A percentile compares a stretch with the other conserved stretches of the same genome.
Evolutionary conservation across 2,888 invertebrate genomes (phyloP).

Genomic region (Eupelmus urozonus): DNA sequence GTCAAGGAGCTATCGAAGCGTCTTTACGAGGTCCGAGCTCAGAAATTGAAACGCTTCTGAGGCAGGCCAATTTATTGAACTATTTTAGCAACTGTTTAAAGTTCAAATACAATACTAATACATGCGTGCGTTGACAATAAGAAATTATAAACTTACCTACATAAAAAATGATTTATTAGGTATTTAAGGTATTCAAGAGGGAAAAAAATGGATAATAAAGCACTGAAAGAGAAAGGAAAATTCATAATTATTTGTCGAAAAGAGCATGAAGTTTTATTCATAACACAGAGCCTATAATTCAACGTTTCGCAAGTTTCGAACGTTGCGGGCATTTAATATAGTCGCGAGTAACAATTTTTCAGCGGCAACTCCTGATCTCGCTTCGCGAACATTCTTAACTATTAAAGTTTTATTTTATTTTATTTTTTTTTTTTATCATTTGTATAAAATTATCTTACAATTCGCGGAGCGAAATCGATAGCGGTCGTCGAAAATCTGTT

Average conservation of each 20-base stretch:
- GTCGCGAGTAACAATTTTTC: conserved; percentile 35
- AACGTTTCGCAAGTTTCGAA: conserved; percentile 53
- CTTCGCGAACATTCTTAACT: conserved; percentile 45
- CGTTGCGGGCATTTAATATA: conserved; percentile 24
- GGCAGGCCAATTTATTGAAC: conserved; percentile 18
- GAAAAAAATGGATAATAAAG: not conserved
- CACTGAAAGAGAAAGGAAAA: not conserved
- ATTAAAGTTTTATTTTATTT: conserved; percentile 53
- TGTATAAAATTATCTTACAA: conserved; percentile 61
- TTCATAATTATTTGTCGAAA: conserved; percentile 55
- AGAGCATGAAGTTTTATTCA: conserved; percentile 61
- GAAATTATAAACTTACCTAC: not conserved
- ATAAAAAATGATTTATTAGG: not conserved
- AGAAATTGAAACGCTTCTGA: conserved; percentile 33
- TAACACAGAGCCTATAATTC: conserved; percentile 60
- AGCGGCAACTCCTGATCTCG: conserved; percentile 1
- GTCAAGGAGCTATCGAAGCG: conserved; percentile 51
- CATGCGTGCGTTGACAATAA: not conserved
- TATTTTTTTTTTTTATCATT: conserved; percentile 46
- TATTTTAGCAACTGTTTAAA: conserved; percentile 26
- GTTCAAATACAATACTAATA: conserved; percentile 18
- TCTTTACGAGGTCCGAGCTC: conserved; percentile 28
- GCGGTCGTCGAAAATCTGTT: conserved; percentile 17
- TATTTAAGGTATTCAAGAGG: not conserved
- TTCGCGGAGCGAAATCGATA: conserved; percentile 33